Evolutionary conservation across 2,797 vertebrate genomes (phyloP), one percentile per base, ranked within the genome.

Genomic region (Acropternis orthonyx): DNA sequence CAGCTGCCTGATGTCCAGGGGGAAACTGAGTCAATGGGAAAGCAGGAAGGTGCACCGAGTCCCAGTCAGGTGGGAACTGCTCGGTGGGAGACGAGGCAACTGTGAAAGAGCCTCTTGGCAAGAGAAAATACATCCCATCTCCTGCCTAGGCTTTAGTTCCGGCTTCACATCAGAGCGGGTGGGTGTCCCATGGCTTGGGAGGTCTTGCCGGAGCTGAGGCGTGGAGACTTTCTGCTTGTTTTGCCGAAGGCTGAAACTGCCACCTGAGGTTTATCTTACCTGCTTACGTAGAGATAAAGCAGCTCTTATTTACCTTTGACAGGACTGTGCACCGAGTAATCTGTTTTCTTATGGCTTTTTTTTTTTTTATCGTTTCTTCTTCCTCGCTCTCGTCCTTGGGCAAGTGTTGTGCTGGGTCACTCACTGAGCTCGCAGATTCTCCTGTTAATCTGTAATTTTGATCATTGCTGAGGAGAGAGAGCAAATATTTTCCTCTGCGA

Each of bases 361-460:
- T 24, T 36, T 39, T 28, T 26, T 56, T 19, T 41, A 41, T 16
- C 41, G 9, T 52, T 67, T 44, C 34, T 46, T 67, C 61, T 58
- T 69, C 39, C 39, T 59, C 2, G 0, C 30, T 78, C 59, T 76
- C 6, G 12, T 87, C 80, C 80, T 65, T 58, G 14, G 69, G 48
- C 56, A 51, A 82, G 81, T 4, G 8, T 15, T 87, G 56, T 4
- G 7, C 54, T 20, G 58, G 34, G 46, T 85, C 2, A 0, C 28
- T 90, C 34, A 49, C 55, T 4, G 5, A 66, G 59, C 69, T 66
- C 14, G 0, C 39, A 48, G 56, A 37, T 92, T 89, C 68, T 95
- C 79, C 69, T 75, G 78, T 96, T 95, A 91, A 93, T 93, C 81
- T 93, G 79, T 92, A 90, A 88, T 88, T 84, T 62, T 92, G 73